Percentiles rank a stretch among this genome's conserved stretches.
Evolutionary conservation across 2,113 vertebrate genomes (phyloP).

Genomic region (Philantomba maxwellii): DNA sequence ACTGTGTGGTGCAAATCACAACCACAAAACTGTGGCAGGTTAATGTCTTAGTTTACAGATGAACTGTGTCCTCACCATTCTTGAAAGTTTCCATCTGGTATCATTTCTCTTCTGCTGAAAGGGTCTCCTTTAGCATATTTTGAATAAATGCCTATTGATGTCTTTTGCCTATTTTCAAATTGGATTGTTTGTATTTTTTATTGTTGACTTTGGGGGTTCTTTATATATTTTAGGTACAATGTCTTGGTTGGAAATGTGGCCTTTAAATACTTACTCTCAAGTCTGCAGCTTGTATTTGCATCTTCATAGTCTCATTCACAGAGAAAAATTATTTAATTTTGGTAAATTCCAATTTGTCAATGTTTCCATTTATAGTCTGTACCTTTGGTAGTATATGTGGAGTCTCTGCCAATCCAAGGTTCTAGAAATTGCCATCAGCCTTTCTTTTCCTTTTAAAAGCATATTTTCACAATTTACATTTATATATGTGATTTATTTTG

Average conservation of each 20-base stretch:
- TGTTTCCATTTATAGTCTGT: background rate
- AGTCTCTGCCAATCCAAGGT: background rate
- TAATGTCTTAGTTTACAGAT: background rate
- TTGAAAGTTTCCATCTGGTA: background rate
- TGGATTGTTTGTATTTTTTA: no score
- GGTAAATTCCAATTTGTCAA: background rate
- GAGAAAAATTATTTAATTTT: background rate
- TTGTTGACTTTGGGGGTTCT: background rate
- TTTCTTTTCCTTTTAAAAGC: background rate
- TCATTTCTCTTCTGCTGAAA: background rate
- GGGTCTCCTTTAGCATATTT: background rate
- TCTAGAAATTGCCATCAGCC: background rate
- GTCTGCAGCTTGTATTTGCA: background rate
- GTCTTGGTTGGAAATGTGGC: background rate
- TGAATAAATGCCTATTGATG: background rate
- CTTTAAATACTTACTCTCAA: background rate
- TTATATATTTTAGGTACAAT: background rate
- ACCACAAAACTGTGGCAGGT: background rate
- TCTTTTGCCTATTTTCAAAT: background rate
- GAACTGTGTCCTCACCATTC: background rate
- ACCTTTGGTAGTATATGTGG: background rate
- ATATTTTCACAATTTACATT: background rate
- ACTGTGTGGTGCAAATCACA: background rate
- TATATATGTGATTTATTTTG: background rate
- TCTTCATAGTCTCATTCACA: background rate